A percentile compares a stretch with the other conserved stretches of the same genome.
Conservation (phyloP, 2,888 invertebrate species). For the Junonia oenone region DNA sequence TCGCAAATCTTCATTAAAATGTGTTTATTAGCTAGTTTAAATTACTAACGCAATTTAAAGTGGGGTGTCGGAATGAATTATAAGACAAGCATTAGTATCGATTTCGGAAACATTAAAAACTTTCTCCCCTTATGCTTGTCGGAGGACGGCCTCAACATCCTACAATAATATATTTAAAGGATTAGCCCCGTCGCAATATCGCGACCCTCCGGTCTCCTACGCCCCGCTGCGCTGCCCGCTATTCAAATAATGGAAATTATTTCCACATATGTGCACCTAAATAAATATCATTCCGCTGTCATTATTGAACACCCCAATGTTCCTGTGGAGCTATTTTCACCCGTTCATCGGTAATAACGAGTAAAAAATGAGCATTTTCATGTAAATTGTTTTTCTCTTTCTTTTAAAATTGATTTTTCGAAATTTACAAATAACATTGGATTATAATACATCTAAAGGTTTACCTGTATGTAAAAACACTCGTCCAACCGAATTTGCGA, state of each 20-base stretch:
- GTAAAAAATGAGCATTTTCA: constrained; percentile 40
- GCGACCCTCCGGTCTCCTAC: constrained; percentile 56
- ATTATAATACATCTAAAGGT: constrained; percentile 5
- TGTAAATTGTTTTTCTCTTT: constrained; percentile 19
- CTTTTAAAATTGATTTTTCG: neutral
- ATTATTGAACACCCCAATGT: constrained; percentile 64
- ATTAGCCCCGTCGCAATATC: constrained; percentile 76
- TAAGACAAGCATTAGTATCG: constrained; percentile 64
- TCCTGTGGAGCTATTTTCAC: constrained; percentile 65
- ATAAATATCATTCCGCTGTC: constrained; percentile 73
- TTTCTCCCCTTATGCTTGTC: constrained; percentile 50
- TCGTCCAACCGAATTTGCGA: constrained; percentile 65
- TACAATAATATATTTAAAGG: constrained; percentile 80
- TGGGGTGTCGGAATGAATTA: constrained; percentile 1
- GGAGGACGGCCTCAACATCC: constrained; percentile 61
- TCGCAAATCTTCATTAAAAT: neutral
- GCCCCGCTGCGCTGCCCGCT: constrained; percentile 51
- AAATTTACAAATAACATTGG: constrained; percentile 1
- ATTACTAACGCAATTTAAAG: constrained; percentile 6
- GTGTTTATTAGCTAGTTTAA: neutral
- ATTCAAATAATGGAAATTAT: constrained; percentile 78
- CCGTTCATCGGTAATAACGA: constrained; percentile 55
- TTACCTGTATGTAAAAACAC: constrained; percentile 37
- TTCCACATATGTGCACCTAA: constrained; percentile 78
- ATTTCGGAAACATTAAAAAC: constrained; percentile 67